Evolutionary conservation across 2,113 vertebrate species (phyloP).

Genomic region (Labrus mixtus): DNA sequence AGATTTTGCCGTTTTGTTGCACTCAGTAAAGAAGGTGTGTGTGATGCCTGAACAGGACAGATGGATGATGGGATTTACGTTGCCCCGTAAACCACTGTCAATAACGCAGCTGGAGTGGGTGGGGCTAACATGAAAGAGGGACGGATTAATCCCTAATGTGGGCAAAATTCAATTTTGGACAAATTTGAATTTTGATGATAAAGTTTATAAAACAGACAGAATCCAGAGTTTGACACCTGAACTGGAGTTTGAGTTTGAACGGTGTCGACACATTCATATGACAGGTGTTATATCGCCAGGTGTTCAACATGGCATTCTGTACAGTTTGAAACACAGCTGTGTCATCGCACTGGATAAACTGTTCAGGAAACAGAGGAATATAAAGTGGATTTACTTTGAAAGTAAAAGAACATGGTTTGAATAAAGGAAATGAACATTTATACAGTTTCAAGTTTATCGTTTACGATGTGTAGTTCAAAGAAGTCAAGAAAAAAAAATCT

Average conservation of each 20-base stretch:
- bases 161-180: not conserved
- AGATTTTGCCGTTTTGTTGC: slow-evolving; percentile 2
- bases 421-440: not conserved
- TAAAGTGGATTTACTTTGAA: not conserved
- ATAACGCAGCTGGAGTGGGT: slow-evolving; percentile 15
- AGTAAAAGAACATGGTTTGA: not conserved
- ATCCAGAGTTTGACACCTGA: not conserved
- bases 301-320: not conserved
- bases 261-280: not conserved
- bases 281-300: not conserved
- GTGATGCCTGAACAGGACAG: not conserved
- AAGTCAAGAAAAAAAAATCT: not conserved
- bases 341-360: not conserved
- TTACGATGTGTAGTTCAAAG: not conserved
- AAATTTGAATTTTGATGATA: not conserved
- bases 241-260: not conserved
- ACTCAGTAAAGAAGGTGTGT: not conserved
- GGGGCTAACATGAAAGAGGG: not conserved
- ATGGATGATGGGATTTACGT: not conserved
- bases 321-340: too few relatives aligned
- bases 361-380: not conserved
- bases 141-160: not conserved
- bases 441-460: not conserved
- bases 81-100: slow-evolving; percentile 1
- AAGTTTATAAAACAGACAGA: not conserved